Conservation (phyloP, 2,797 vertebrate species). For the Rhadinocentrus ornatus region DNA sequence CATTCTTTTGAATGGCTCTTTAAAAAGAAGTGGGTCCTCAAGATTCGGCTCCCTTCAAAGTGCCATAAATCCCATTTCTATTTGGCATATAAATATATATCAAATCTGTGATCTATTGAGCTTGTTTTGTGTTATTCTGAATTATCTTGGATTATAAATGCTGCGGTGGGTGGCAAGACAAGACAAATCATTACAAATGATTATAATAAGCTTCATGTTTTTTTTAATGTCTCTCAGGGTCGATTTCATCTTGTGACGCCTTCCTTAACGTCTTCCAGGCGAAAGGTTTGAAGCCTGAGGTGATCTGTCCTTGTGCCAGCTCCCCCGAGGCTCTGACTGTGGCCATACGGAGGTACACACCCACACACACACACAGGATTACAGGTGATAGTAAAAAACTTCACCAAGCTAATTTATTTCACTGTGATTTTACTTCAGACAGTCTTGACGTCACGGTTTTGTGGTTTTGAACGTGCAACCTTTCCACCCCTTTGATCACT, state of each 20-base stretch:
- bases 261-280: constrained; percentile 99
- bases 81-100: too few relatives aligned
- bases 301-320: constrained; percentile 82
- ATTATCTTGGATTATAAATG: too few relatives aligned
- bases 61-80: too few relatives aligned
- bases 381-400: too few relatives aligned
- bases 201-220: background rate
- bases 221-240: constrained; percentile 85
- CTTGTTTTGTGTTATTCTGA: too few relatives aligned
- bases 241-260: constrained; percentile 96
- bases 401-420: too few relatives aligned
- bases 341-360: constrained; percentile 90
- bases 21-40: too few relatives aligned
- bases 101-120: too few relatives aligned
- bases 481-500: constrained; percentile 44
- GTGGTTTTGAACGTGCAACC: constrained; percentile 12
- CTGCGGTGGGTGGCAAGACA: too few relatives aligned
- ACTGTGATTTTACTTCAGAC: background rate
- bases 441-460: constrained; percentile 1
- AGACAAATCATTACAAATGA: too few relatives aligned
- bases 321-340: constrained; percentile 93
- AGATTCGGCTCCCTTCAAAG: too few relatives aligned
- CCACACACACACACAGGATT: background rate
- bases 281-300: constrained; percentile 94
- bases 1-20: too few relatives aligned